Conservation (phyloP, 35 echinoderm and acorn worm genomes). For the Strongylocentrotus purpuratus region DNA sequence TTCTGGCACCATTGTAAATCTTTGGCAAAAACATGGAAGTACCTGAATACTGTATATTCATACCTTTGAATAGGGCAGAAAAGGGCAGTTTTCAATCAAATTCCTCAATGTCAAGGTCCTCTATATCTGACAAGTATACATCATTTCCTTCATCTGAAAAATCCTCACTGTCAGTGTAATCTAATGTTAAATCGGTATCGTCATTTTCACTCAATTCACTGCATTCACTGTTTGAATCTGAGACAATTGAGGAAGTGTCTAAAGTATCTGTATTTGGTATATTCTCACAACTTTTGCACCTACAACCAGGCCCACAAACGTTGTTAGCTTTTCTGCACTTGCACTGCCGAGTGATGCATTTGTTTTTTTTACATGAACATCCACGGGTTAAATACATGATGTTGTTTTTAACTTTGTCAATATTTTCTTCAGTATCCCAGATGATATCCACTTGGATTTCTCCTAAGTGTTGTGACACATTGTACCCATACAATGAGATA, state of each 20-base stretch:
- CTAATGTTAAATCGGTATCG: neutral
- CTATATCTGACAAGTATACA: neutral
- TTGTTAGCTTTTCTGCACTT: conserved; percentile 26
- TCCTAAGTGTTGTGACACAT: neutral
- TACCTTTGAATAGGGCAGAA: neutral
- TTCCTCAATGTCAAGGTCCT: neutral
- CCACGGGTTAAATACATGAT: conserved; percentile 18
- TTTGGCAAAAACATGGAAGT: too few species aligned
- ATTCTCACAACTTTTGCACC: conserved; percentile 42
- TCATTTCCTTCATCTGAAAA: neutral
- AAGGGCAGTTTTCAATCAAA: neutral
- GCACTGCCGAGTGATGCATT: neutral
- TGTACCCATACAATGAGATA: conserved; percentile 32
- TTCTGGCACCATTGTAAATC: neutral
- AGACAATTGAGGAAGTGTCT: neutral
- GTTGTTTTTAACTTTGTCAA: neutral
- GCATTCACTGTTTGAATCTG: neutral
- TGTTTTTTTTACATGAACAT: conserved; percentile 23
- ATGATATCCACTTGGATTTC: neutral
- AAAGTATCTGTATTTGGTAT: neutral
- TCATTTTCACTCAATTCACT: conserved; percentile 19
- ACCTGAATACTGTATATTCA: too few species aligned
- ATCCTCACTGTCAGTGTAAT: neutral
- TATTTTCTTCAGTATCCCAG: conserved; percentile 44
- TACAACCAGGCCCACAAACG: neutral